Evolutionary conservation across 2,888 invertebrate species (phyloP).

Genomic region (Acanthosepion lycidas): DNA sequence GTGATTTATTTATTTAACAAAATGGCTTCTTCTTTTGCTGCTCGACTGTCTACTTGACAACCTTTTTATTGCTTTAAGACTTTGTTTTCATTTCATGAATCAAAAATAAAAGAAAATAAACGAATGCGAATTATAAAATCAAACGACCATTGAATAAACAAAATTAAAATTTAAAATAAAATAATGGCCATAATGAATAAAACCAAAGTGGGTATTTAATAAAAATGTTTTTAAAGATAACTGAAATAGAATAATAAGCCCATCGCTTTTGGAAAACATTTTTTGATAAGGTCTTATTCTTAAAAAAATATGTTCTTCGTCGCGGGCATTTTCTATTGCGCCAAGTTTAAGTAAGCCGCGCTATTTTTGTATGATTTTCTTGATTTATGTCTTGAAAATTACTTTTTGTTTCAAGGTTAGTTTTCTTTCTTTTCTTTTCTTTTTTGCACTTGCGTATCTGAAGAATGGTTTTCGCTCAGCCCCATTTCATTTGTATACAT

Average conservation of each 20-base stretch:
- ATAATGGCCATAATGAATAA: slow-evolving; percentile 2
- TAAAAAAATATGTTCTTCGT: background rate
- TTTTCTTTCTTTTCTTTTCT: background rate
- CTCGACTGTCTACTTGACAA: background rate
- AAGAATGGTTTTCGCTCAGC: background rate
- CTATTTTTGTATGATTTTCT: background rate
- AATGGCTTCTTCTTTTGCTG: background rate
- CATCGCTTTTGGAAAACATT: background rate
- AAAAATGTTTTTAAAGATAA: background rate
- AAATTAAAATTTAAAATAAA: background rate
- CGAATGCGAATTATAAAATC: background rate
- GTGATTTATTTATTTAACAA: slow-evolving; percentile 13
- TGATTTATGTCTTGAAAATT: background rate
- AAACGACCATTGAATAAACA: background rate
- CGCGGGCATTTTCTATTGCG: background rate
- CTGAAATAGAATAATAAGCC: slow-evolving; percentile 16
- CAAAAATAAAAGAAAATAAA: background rate
- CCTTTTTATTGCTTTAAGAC: background rate
- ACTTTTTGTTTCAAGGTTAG: background rate
- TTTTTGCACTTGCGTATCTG: background rate
- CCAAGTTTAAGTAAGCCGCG: background rate
- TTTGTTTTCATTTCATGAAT: background rate
- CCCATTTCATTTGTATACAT: background rate
- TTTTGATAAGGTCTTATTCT: background rate
- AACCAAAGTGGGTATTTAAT: slow-evolving; percentile 6